A percentile compares a stretch with the other conserved stretches of the same genome.
Evolutionary conservation across 2,113 vertebrate species (phyloP).

Genomic region (Galemys pyrenaicus): DNA sequence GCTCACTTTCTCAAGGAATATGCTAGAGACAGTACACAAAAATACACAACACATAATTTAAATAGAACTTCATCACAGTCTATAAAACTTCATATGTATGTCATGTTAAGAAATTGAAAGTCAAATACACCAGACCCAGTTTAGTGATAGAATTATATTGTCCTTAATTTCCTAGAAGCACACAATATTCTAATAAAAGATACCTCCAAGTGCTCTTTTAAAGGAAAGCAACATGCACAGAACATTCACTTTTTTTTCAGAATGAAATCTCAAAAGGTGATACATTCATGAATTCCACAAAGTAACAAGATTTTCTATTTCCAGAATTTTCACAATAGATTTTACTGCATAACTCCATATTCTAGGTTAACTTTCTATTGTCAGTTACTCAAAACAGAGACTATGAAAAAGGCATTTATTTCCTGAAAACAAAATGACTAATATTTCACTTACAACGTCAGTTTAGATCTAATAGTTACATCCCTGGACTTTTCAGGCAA

Average conservation of each 20-base stretch:
- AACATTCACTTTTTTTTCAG: neutral
- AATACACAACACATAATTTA: neutral
- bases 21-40: neutral
- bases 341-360: neutral
- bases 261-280: neutral
- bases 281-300: neutral
- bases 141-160: neutral
- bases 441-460: constrained; percentile 27
- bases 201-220: neutral
- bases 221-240: neutral
- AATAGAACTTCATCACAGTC: neutral
- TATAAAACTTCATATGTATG: neutral
- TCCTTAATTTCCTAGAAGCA: constrained; percentile 2
- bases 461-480: constrained; percentile 4
- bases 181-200: neutral
- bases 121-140: neutral
- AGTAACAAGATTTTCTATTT: neutral
- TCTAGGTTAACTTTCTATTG: neutral
- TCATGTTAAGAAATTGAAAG: neutral
- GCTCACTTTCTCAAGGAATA: constrained; percentile 1
- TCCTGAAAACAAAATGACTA: constrained; percentile 32
- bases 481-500: neutral
- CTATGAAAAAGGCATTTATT: neutral
- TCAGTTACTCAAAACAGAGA: neutral
- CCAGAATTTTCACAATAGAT: neutral